Percentiles rank a stretch among this genome's conserved stretches.
Conservation (phyloP, 2,113 vertebrate genomes). For the Forbesichthys agassizii region DNA sequence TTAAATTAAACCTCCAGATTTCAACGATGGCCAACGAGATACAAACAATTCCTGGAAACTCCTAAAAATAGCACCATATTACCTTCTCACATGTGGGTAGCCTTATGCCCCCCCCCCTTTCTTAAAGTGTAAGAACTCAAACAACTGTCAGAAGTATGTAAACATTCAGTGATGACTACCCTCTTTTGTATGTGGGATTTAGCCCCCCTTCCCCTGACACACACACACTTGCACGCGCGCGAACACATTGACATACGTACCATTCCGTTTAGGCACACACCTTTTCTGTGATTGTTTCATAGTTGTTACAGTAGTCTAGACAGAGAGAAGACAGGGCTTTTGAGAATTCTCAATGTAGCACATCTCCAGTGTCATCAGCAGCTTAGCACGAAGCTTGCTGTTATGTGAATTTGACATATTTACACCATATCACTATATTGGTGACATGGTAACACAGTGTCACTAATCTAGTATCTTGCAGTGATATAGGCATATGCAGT, state of each 20-base stretch:
- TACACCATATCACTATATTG: too few species aligned
- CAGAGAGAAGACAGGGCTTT: slow-evolving; percentile 49
- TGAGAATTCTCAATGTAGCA: slow-evolving; percentile 50
- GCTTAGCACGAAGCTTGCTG: slow-evolving; percentile 27
- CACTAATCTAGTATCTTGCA: too few species aligned
- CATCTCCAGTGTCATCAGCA: slow-evolving; percentile 50
- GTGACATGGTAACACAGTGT: too few species aligned
- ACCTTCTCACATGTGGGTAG: slow-evolving; percentile 15
- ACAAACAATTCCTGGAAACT: slow-evolving; percentile 51
- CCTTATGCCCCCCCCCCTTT: not conserved
- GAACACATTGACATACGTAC: slow-evolving; percentile 21
- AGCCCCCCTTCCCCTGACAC: slow-evolving; percentile 15
- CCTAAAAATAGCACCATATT: slow-evolving; percentile 51
- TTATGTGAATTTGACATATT: slow-evolving; percentile 7
- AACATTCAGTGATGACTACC: slow-evolving; percentile 49
- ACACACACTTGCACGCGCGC: slow-evolving; percentile 32
- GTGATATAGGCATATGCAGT: too few species aligned
- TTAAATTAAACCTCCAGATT: slow-evolving; percentile 19
- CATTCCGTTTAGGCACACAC: slow-evolving; percentile 42
- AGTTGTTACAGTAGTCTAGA: slow-evolving; percentile 70
- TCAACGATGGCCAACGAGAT: slow-evolving; percentile 26
- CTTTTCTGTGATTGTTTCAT: slow-evolving; percentile 47
- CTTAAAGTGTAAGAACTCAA: slow-evolving; percentile 30
- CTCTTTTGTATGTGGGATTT: slow-evolving; percentile 54
- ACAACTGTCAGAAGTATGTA: slow-evolving; percentile 52